These are phyloP conservation scores for Drosophila littoralis DNA, from an alignment of 1,140 invertebrate genomes.

Conservation along the genomic window DNA sequence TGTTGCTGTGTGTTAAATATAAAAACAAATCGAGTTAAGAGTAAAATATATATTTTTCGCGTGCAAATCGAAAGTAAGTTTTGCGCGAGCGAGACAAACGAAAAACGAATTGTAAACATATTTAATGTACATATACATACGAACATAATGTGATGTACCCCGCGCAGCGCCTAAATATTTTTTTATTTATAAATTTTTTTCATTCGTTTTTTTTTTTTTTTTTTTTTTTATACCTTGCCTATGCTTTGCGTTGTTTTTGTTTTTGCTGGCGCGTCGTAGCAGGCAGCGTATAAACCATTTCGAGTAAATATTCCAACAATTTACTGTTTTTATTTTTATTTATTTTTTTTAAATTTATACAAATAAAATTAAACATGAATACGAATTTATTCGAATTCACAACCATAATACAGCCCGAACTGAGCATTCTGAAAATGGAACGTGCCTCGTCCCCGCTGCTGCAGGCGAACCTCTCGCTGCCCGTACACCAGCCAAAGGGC, in stretches of 20 bases:
- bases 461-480: slow-evolving; percentile 12
- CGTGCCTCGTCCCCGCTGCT: slow-evolving; percentile 30
- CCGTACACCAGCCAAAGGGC: slow-evolving; percentile 48
- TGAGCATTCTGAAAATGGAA: slow-evolving; percentile 18
- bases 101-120: slow-evolving; percentile 2
- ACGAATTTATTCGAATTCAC: slow-evolving; percentile 7
- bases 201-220: slow-evolving; percentile 28
- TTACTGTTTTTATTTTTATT: slow-evolving; percentile 1
- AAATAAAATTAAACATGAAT: background rate
- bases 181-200: slow-evolving; percentile 26
- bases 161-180: slow-evolving; percentile 14
- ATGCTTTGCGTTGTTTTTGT: slow-evolving; percentile 23
- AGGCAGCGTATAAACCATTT: slow-evolving; percentile 12
- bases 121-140: slow-evolving; percentile 6
- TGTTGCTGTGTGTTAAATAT: slow-evolving; percentile 40
- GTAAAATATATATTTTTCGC: slow-evolving; percentile 24
- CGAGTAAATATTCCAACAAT: slow-evolving; percentile 1
- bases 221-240: slow-evolving; percentile 34
- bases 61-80: slow-evolving; percentile 34
- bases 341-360: slow-evolving; percentile 7
- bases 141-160: slow-evolving; percentile 10
- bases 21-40: slow-evolving; percentile 48
- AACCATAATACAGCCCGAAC: slow-evolving; percentile 6
- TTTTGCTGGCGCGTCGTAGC: slow-evolving; percentile 13
- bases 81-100: background rate